These are phyloP conservation scores for Ariopsis seemanni DNA, from an alignment of 2,113 vertebrate genomes.

Conservation along the genomic window DNA sequence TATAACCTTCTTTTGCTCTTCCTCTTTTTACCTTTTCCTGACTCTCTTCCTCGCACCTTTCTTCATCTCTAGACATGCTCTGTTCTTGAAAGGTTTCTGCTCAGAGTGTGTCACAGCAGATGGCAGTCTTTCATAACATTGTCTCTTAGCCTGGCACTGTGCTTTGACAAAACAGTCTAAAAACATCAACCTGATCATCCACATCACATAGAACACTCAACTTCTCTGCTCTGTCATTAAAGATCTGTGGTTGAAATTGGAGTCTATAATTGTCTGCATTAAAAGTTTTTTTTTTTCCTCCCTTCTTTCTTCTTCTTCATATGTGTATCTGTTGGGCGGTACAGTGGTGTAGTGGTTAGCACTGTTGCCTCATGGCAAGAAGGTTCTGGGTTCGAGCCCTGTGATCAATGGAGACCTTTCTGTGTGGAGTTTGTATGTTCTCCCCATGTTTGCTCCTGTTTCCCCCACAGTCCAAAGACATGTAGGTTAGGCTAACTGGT, in stretches of 20 bases:
- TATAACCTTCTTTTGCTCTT: neutral
- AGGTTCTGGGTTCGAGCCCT: too few relatives aligned
- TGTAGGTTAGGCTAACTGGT: too few relatives aligned
- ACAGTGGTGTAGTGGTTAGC: slow-evolving; percentile 35
- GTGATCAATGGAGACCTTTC: too few relatives aligned
- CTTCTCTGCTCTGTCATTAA: slow-evolving; percentile 11
- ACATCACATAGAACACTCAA: neutral
- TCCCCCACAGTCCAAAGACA: too few relatives aligned
- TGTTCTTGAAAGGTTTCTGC: slow-evolving; percentile 15
- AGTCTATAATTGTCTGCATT: slow-evolving; percentile 42
- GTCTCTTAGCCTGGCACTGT: slow-evolving; percentile 20
- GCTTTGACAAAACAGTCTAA: slow-evolving; percentile 21
- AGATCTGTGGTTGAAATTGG: slow-evolving; percentile 20
- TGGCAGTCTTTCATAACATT: slow-evolving; percentile 38
- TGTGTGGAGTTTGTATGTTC: too few relatives aligned
- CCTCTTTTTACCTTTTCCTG: neutral
- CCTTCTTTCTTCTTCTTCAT: neutral
- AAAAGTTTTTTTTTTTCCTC: neutral
- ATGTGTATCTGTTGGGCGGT: slow-evolving; percentile 12
- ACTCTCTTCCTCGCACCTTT: neutral
- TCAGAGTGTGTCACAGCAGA: slow-evolving; percentile 26
- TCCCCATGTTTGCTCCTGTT: neutral
- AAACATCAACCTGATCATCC: slow-evolving; percentile 19
- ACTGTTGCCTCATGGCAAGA: neutral
- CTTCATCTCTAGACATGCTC: neutral